Evolutionary conservation across 2,113 vertebrate genomes (phyloP).

Genomic region (Psilopogon haemacephalus): DNA sequence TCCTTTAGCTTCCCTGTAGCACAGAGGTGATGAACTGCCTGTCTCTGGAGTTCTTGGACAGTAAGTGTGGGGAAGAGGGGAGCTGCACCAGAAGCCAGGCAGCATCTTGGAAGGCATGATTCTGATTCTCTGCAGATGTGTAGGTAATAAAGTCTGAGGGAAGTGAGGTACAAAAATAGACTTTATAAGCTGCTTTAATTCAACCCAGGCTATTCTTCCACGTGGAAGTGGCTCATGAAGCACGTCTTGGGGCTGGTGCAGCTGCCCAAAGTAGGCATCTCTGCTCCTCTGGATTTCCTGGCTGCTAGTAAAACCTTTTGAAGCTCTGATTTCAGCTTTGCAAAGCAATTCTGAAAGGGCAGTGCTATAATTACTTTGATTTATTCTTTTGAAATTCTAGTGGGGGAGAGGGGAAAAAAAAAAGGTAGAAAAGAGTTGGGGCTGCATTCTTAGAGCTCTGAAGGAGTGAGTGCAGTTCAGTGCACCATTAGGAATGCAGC

Average conservation of each 20-base stretch:
- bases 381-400: slow-evolving; percentile 55
- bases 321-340: slow-evolving; percentile 64
- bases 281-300: slow-evolving; percentile 57
- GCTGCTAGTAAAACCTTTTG: slow-evolving; percentile 56
- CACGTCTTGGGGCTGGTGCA: slow-evolving; percentile 45
- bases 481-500: slow-evolving; percentile 5
- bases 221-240: slow-evolving; percentile 36
- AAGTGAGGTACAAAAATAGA: slow-evolving; percentile 26
- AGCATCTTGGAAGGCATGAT: slow-evolving; percentile 15
- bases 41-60: neutral
- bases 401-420: neutral
- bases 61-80: neutral
- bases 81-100: neutral
- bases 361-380: slow-evolving; percentile 61
- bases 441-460: slow-evolving; percentile 14
- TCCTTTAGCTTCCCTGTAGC: neutral
- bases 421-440: slow-evolving; percentile 16
- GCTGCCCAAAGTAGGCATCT: slow-evolving; percentile 51
- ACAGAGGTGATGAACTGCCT: neutral
- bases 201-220: slow-evolving; percentile 45
- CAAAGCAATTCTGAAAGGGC: slow-evolving; percentile 53
- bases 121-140: slow-evolving; percentile 63
- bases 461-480: neutral
- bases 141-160: slow-evolving; percentile 1
- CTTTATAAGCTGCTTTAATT: slow-evolving; percentile 58